Conservation (phyloP, 2,797 vertebrate species). For the Sebastes vulpes region DNA sequence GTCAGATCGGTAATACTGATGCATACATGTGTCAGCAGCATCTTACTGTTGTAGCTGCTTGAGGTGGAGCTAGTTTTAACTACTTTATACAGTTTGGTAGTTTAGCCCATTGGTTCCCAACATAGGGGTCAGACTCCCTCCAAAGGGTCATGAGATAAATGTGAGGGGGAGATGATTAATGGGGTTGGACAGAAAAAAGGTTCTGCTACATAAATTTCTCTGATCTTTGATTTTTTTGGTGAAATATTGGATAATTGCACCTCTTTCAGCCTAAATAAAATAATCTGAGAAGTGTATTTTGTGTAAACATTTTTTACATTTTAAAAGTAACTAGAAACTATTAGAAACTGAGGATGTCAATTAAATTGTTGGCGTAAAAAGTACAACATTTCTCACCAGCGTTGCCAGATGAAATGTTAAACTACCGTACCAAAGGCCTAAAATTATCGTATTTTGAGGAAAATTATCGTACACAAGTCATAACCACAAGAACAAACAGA, state of each 20-base stretch:
- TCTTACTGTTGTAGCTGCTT: background rate
- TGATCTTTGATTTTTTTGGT: background rate
- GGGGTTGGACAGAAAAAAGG: background rate
- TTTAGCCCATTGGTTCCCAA: background rate
- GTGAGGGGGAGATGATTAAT: background rate
- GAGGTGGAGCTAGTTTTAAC: background rate
- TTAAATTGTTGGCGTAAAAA: background rate
- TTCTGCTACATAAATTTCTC: background rate
- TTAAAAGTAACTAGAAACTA: background rate
- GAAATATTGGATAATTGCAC: background rate
- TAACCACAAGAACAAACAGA: background rate
- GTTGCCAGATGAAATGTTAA: background rate
- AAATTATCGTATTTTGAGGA: background rate
- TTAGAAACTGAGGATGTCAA: background rate
- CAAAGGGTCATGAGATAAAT: background rate
- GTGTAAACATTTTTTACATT: too few relatives aligned
- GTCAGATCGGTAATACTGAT: background rate
- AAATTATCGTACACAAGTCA: background rate
- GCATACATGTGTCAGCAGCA: background rate
- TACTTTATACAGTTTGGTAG: background rate
- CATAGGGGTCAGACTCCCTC: background rate
- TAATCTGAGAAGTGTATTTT: background rate
- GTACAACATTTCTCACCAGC: too few relatives aligned
- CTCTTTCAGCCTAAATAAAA: background rate
- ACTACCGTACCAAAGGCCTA: background rate